A percentile compares a stretch with the other conserved stretches of the same genome.
Evolutionary conservation across 1,140 invertebrate species (phyloP).

Genomic region (Meloidogyne exigua): DNA sequence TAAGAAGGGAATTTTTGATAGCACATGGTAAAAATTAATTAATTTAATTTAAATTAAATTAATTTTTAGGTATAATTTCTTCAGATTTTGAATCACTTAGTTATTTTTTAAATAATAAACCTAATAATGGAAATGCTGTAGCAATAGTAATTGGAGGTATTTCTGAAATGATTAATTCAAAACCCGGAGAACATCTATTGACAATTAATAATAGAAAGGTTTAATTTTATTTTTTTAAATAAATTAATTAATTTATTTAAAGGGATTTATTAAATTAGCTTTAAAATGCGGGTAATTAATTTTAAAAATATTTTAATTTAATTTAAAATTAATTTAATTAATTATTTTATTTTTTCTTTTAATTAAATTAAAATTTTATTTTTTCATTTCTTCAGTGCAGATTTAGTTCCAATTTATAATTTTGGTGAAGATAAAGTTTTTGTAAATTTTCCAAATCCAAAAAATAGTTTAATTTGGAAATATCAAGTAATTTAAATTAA

Average conservation of each 20-base stretch:
- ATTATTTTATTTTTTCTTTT: too few species aligned
- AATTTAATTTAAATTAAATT: background rate
- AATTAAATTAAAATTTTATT: background rate
- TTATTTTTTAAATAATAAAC: conserved; percentile 10
- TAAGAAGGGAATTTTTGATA: conserved; percentile 8
- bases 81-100: background rate
- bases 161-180: conserved; percentile 15
- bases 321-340: too few species aligned
- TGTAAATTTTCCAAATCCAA: background rate
- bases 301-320: background rate
- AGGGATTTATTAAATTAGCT: conserved; percentile 27
- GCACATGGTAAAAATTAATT: conserved; percentile 3
- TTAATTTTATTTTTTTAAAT: background rate
- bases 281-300: conserved; percentile 9
- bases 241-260: background rate
- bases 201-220: conserved; percentile 18
- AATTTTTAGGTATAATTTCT: conserved; percentile 14
- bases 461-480: conserved; percentile 2
- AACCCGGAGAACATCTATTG: background rate
- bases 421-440: conserved; percentile 18
- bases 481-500: background rate
- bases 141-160: conserved; percentile 23
- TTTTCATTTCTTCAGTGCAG: background rate
- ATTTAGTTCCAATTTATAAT: conserved; percentile 20
- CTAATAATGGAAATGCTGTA: conserved; percentile 9